These are phyloP conservation scores for Cinara cedri DNA, from an alignment of 2,888 invertebrate genomes.

Conservation along the genomic window DNA sequence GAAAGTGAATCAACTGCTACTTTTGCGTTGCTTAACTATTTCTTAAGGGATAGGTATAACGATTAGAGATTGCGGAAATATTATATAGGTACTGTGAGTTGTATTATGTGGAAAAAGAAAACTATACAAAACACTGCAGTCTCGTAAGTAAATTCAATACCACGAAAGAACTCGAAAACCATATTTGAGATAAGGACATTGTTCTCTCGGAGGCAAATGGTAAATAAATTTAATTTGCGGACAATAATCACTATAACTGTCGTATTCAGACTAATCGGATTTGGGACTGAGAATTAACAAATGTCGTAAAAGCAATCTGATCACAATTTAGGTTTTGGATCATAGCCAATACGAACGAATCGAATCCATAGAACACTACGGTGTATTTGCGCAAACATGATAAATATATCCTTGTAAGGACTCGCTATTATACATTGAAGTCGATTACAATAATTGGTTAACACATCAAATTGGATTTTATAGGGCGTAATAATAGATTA, in stretches of 20 bases:
- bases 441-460: neutral
- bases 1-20: too few species aligned
- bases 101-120: too few species aligned
- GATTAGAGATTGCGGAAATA: too few species aligned
- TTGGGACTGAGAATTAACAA: neutral
- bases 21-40: too few species aligned
- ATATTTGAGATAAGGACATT: neutral
- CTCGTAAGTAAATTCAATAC: too few species aligned
- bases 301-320: neutral
- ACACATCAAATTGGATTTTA: neutral
- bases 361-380: neutral
- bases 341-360: neutral
- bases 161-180: neutral
- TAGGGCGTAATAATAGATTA: neutral
- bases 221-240: neutral
- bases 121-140: too few species aligned
- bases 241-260: neutral
- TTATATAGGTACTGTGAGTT: too few species aligned
- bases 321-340: conserved; percentile 17
- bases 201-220: neutral
- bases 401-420: neutral
- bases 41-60: too few species aligned
- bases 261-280: neutral
- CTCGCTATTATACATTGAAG: neutral
- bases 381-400: neutral